Base-by-base conservation (phyloP, 2,113 vertebrate species). In the Protomyctophum bolini region DNA sequence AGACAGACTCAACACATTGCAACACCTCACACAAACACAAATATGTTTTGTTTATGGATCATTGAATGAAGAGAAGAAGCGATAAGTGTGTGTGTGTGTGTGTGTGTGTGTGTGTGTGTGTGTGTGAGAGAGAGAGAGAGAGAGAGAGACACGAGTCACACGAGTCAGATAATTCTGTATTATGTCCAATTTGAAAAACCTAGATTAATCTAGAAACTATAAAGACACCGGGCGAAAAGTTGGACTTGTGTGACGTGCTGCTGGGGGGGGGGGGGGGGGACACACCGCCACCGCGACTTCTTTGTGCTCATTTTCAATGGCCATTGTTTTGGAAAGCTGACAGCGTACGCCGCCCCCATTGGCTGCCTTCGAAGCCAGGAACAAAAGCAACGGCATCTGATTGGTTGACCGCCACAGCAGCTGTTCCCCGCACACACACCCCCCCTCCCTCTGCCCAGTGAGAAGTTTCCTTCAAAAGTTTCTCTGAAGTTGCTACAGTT, bases 391-490 rank as follows among this genome's bases (percentile, higher is more conserved):
- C 62, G 65, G 58, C 59, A 70, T 79, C 87, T 88, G 90, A 95
- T 95, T 95, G 95, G 95, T 81, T 83, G 65, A 66, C 62, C 47
- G 21, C 49, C 47, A 33, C 47, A 75, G 51, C 28, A 68, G 21
- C n/a, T 46, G 57, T 41, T 41, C 33, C 33, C 33, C 33, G 33
- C 33, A 41, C 15, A 29, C 57, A 8, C n/a, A 56, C n/a, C 51
- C 50, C 63, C 68, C 73, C 83, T 80, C 80, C 29, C 71, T 66
- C 69, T 14, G 77, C 51, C 67, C 69, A 15, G 77, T 49, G 80
- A 91, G 90, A 95, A 94, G 92, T 94, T 94, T 78, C 73, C 87
- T 84, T 80, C 72, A 75, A 80, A 94, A 89, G 93, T 94, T 95
- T 90, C 71, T 74, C 33, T 54, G 83, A 84, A 74, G 70, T 75